These are phyloP conservation scores for Semotilus atromaculatus DNA, from an alignment of 2,797 vertebrate species.

Conservation along the genomic window DNA sequence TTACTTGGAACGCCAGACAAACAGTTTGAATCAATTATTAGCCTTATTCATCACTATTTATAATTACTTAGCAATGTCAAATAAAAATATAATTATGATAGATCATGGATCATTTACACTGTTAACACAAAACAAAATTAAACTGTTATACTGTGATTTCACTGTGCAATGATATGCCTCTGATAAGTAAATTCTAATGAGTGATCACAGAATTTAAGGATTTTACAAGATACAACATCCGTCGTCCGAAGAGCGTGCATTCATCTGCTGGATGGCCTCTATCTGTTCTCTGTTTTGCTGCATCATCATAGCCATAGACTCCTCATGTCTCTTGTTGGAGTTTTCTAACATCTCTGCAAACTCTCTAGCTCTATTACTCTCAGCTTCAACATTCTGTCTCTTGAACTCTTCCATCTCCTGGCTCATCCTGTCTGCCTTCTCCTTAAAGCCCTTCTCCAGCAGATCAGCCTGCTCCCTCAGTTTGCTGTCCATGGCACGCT, in stretches of 20 bases:
- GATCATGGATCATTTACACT: not conserved
- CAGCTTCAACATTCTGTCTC: conserved; percentile 12
- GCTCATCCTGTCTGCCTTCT: conserved; percentile 48
- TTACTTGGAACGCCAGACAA: not conserved
- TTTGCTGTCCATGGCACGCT: conserved; percentile 57
- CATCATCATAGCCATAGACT: conserved; percentile 1
- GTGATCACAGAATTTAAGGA: not conserved
- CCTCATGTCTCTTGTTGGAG: not conserved
- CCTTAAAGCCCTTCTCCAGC: conserved; percentile 48
- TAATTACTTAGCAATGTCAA: not conserved
- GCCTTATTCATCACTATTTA: not conserved
- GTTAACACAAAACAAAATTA: not conserved
- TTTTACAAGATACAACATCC: not conserved
- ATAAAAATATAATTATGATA: not conserved
- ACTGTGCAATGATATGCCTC: not conserved
- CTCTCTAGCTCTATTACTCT: not conserved
- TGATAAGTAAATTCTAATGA: not conserved
- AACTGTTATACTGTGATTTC: not conserved
- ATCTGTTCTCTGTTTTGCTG: not conserved
- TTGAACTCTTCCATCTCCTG: conserved; percentile 57
- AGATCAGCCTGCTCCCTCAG: conserved; percentile 59
- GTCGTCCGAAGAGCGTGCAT: rapidly evolving
- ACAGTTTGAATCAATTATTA: not conserved
- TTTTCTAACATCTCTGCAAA: not conserved
- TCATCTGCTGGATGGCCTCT: not conserved